Evolutionary conservation across 2,888 invertebrate species (phyloP).

Genomic region (Philereme vetulata): DNA sequence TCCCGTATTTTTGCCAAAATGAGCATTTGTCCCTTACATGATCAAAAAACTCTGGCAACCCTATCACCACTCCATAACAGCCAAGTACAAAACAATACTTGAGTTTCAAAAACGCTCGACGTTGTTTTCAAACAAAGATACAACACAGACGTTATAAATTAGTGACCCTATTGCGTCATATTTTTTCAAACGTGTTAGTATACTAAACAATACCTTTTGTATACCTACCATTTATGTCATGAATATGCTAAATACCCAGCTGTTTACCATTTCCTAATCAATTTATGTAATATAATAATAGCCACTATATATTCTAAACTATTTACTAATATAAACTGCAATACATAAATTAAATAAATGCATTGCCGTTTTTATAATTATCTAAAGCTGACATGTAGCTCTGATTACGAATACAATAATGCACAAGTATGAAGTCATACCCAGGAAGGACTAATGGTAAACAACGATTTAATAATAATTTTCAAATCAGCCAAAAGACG

Average conservation of each 20-base stretch:
- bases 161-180: slow-evolving; percentile 11
- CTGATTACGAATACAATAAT: no score
- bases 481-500: no score
- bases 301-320: background rate
- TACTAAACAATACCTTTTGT: slow-evolving; percentile 19
- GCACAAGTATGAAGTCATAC: no score
- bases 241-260: background rate
- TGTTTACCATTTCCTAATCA: background rate
- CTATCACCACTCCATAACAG: slow-evolving; percentile 15
- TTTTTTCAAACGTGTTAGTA: slow-evolving; percentile 23
- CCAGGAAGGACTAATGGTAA: no score
- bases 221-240: background rate
- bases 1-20: no score
- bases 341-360: no score
- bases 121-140: slow-evolving; percentile 21
- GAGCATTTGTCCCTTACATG: no score
- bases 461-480: no score
- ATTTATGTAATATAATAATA: background rate
- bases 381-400: no score
- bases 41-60: no score
- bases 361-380: no score
- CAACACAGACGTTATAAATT: slow-evolving; percentile 19
- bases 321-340: no score
- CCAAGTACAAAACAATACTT: slow-evolving; percentile 10
- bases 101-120: slow-evolving; percentile 18